A percentile compares a stretch with the other conserved stretches of the same genome.
phyloP scores from a whole-genome alignment of 2,113 vertebrate genomes.

The Suricata suricatta region DNA sequence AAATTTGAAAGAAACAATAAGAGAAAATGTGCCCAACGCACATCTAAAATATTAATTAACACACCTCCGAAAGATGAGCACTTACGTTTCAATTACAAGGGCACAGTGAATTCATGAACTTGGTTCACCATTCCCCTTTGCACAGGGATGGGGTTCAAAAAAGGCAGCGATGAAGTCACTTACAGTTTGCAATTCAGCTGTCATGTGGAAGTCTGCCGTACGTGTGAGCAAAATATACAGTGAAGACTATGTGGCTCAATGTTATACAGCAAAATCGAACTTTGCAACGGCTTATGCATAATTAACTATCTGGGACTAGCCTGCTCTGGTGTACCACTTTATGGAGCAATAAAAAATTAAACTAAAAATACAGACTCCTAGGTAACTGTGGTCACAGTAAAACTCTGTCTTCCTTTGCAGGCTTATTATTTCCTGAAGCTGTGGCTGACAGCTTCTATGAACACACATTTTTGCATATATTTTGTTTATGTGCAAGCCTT shows the following conservation, averaged over 20 bases:
- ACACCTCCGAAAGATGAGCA: not conserved
- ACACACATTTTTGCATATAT: slow-evolving; percentile 84
- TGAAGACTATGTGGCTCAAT: slow-evolving; percentile 34
- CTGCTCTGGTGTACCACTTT: slow-evolving; percentile 47
- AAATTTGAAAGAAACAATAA: slow-evolving; percentile 51
- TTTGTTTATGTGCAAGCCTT: slow-evolving; percentile 84
- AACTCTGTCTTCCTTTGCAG: slow-evolving; percentile 66
- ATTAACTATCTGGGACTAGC: slow-evolving; percentile 62
- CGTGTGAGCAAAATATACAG: slow-evolving; percentile 52
- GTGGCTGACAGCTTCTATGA: slow-evolving; percentile 74
- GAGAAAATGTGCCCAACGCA: slow-evolving; percentile 3
- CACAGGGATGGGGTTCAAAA: slow-evolving; percentile 18
- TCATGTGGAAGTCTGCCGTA: slow-evolving; percentile 64
- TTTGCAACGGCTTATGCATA: slow-evolving; percentile 78
- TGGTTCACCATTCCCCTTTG: slow-evolving; percentile 56
- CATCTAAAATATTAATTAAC: slow-evolving; percentile 56
- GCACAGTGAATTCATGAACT: not conserved
- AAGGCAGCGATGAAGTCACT: slow-evolving; percentile 58
- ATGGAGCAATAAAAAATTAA: slow-evolving; percentile 62
- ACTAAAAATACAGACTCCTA: slow-evolving; percentile 50
- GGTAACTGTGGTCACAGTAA: slow-evolving; percentile 54
- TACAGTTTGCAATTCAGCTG: slow-evolving; percentile 74
- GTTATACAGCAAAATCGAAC: slow-evolving; percentile 73
- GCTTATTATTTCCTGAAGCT: slow-evolving; percentile 78
- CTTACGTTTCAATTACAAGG: slow-evolving; percentile 23